Conservation (phyloP, 92 coral and sea anemone species). For the Diadumene lineata region DNA sequence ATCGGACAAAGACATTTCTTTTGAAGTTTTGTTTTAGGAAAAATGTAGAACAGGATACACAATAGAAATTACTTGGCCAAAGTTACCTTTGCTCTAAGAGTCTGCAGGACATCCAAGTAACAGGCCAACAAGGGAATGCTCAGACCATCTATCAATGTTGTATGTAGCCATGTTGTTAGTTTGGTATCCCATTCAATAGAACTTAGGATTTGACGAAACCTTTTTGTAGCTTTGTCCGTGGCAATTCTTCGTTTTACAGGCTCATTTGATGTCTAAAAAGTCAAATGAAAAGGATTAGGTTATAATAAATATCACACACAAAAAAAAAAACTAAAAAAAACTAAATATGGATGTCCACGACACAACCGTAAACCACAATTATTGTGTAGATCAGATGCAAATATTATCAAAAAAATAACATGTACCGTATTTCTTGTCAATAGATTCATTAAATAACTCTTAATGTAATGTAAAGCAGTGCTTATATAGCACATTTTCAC, state of each 20-base stretch:
- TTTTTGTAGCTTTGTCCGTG: constrained; percentile 95
- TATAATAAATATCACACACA: no score
- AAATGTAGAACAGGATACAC: not conserved
- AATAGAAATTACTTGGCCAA: not conserved
- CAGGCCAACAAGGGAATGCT: constrained; percentile 93
- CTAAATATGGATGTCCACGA: no score
- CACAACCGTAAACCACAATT: no score
- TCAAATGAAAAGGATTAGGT: no score
- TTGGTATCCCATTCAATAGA: constrained; percentile 92
- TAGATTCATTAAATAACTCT: no score
- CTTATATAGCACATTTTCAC: no score
- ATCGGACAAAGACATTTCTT: no score
- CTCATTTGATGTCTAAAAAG: constrained; percentile 59
- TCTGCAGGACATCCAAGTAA: constrained; percentile 89
- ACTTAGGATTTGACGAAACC: constrained; percentile 84
- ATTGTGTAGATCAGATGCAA: no score
- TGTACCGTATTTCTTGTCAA: no score
- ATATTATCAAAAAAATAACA: no score
- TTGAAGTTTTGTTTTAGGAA: not conserved
- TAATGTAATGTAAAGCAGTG: no score
- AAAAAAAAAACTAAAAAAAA: no score
- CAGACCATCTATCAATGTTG: constrained; percentile 88
- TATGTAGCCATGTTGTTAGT: constrained; percentile 90
- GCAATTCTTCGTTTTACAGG: constrained; percentile 93
- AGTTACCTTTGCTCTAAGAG: constrained; percentile 83